Percentiles rank a stretch among this genome's conserved stretches.
Conservation (phyloP, 1,140 invertebrate genomes). For the Drosophila virilis region DNA sequence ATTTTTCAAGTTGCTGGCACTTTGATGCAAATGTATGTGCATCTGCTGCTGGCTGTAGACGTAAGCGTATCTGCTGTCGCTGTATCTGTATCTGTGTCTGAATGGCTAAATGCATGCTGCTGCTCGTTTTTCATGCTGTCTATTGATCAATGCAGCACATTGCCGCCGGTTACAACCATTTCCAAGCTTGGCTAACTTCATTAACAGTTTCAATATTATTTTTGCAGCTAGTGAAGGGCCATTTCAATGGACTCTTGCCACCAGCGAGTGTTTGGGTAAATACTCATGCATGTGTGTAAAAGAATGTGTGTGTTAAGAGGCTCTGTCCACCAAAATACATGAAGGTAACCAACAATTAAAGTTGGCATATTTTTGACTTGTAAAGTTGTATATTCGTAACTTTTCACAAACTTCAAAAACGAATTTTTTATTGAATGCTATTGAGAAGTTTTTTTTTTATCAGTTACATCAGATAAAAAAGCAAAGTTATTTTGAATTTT, state of each 20-base stretch:
- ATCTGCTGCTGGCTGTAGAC: constrained; percentile 1
- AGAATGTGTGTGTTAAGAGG: constrained; percentile 4
- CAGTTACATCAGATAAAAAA: too few relatives aligned
- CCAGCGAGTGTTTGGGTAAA: not conserved
- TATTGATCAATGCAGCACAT: constrained; percentile 58
- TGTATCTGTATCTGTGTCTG: constrained; percentile 9
- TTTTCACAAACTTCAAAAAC: not conserved
- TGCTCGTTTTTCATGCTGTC: constrained; percentile 65
- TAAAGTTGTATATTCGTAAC: not conserved
- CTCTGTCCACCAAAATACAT: not conserved
- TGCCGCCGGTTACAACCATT: constrained; percentile 34
- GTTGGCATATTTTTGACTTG: not conserved
- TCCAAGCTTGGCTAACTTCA: constrained; percentile 61
- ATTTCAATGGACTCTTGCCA: constrained; percentile 28
- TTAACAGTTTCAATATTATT: constrained; percentile 74
- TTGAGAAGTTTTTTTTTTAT: too few relatives aligned
- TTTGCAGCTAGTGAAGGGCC: constrained; percentile 16
- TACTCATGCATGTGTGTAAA: not conserved
- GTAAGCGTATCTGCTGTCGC: not conserved
- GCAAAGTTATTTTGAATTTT: too few relatives aligned
- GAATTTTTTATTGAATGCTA: too few relatives aligned
- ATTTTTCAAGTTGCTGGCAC: constrained; percentile 51
- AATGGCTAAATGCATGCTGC: not conserved
- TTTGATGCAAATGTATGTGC: constrained; percentile 42
- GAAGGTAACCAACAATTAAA: not conserved